Base-by-base conservation (phyloP, 53 echinoderm and acorn worm genomes). In the Echinometra lucunter region DNA sequence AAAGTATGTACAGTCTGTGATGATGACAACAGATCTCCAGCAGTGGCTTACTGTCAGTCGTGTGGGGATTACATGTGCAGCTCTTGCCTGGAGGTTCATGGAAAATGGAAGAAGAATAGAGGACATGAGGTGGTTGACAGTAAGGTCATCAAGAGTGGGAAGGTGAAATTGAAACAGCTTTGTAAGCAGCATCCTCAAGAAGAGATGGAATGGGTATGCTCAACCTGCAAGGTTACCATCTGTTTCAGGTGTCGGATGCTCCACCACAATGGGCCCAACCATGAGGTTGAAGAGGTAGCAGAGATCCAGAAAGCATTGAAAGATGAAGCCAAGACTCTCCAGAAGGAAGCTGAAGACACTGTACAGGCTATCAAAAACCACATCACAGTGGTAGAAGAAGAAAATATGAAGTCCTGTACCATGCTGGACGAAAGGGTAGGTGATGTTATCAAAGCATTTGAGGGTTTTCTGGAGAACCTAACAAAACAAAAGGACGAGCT, bases 221-320 rank as follows among this genome's bases (percentile, higher is more conserved):
- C 49, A 57, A 49, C 89, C 45, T 89, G 89, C 28, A 53, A 57
- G 89, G 89, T 56, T 9, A 10, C 89, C 35, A 57, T 89, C 28
- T 89, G 89, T 19, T 89, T 89, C 57, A 89, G 89, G 58, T 89
- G 89, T 57, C 89, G 89, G 23, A 53, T 89, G 89, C 45, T 89
- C 37, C 21, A 89, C 57, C 89, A 89, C 35, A 53, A 57, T 37
- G 58, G 58, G 5, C 37, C 89, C 10, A 40, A 15, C 58, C 89
- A 89, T 53, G 89, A 89, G 34, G 49, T 89, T 16, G 58, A 89
- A 89, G 89, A 55, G 87, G 47, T 85, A n/a, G 44, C 87, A 45
- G 87, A 85, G 25, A 2, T 45, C 87, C 44, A 85, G 87, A 44
- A 85, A 44, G 40, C 87, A 18, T 12, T 85, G 21, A 17, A 85